Evolutionary conservation across 1,140 invertebrate genomes (phyloP), one percentile per base, ranked within the genome.

Genomic region (Drosophila tsacasi): DNA sequence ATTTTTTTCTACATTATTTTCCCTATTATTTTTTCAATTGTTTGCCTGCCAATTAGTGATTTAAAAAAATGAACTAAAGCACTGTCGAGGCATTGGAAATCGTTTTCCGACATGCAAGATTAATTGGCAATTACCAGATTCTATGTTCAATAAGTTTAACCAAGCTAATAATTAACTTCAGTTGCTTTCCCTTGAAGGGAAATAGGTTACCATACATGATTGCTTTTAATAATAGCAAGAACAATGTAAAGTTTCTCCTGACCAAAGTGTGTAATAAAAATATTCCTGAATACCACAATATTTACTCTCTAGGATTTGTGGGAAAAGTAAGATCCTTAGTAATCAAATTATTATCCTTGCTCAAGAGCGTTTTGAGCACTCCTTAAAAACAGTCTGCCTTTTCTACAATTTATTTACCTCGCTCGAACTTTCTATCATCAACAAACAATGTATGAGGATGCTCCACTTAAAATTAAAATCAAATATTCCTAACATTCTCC

Each of bases 61-160:
- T 8, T 63, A 1, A 44, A 68, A 54, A 39, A 62, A 44, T 64
- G 23, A 39, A 59, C 57, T 37, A 55, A 52, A 44, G 40, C 35
- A 61, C 32, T 39, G 40, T 27, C n/a, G 37, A n/a, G 44, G 25
- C 30, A 50, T 8, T 23, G 68, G 39, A 75, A 68, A 75, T 60
- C 60, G 47, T 57, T 76, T 76, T 68, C 30, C 42, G 59, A 71
- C 75, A 86, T 67, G 66, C 62, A 72, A 86, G 73, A 86, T 82
- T 76, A 81, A 83, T 83, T 83, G 65, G 66, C 54, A 76, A 83
- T 72, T 83, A 75, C 59, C 39, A 57, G 32, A 60, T 64, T 77
- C 40, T 62, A 50, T 42, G 25, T 58, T 57, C 62, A 57, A 58
- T 73, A 42, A 44, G 63, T 39, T 62, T 77, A 85, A 84, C 81